Evolutionary conservation across 2,113 vertebrate genomes (phyloP).

Genomic region (Nycticryphes semicollaris): DNA sequence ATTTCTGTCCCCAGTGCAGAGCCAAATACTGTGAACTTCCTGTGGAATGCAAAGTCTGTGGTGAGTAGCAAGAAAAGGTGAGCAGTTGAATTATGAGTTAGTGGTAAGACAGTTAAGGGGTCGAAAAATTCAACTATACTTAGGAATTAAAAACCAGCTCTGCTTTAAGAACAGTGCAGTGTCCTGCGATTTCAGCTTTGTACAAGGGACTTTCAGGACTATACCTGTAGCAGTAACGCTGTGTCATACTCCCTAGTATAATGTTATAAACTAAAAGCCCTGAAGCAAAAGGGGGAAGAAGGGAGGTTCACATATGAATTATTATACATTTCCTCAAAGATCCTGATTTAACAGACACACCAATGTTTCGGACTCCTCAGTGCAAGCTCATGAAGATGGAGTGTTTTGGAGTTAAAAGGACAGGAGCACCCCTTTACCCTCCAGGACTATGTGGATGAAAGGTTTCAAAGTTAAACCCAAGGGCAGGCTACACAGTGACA

Average conservation of each 20-base stretch:
- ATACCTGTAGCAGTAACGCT: neutral
- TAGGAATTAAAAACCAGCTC: neutral
- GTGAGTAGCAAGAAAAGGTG: constrained; percentile 73
- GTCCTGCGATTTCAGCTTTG: rapidly evolving
- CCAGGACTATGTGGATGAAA: neutral
- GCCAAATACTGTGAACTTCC: constrained; percentile 95
- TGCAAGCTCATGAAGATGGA: neutral
- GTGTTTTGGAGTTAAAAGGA: neutral
- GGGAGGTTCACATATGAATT: neutral
- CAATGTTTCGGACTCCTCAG: neutral
- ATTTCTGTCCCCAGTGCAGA: constrained; percentile 95
- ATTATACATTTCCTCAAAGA: neutral
- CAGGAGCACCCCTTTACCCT: neutral
- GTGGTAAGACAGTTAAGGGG: neutral
- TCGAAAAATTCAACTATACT: neutral
- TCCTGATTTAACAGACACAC: neutral
- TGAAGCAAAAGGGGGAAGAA: neutral
- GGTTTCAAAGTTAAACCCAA: neutral
- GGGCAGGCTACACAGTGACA: neutral
- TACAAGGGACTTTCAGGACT: neutral
- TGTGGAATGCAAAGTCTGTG: constrained; percentile 97
- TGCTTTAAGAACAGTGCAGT: neutral
- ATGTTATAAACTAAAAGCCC: neutral
- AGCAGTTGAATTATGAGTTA: neutral
- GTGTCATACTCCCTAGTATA: neutral